Evolutionary conservation across 1,140 invertebrate genomes (phyloP).

Genomic region (Drosophila leontia): DNA sequence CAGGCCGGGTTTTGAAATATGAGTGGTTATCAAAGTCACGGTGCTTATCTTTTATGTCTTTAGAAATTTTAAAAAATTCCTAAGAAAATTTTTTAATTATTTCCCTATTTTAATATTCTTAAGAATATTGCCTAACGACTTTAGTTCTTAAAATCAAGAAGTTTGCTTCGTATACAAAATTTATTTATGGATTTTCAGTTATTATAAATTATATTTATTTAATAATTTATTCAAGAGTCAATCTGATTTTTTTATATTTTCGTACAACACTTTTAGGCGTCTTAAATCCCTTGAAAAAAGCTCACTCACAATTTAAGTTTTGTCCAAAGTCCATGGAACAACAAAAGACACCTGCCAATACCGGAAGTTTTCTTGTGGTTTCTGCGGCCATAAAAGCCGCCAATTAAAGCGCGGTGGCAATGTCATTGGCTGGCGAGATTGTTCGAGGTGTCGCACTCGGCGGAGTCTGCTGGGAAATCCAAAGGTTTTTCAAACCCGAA

Average conservation of each 20-base stretch:
- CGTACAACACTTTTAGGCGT: neutral
- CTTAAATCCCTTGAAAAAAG: slow-evolving; percentile 13
- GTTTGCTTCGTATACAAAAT: no score
- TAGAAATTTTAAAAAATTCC: no score
- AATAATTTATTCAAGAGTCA: neutral
- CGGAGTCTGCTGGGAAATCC: slow-evolving; percentile 51
- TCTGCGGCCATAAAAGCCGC: slow-evolving; percentile 22
- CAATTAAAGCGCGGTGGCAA: slow-evolving; percentile 67
- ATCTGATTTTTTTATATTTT: neutral
- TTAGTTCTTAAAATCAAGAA: no score
- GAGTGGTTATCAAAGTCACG: neutral
- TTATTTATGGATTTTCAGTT: no score
- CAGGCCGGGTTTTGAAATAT: neutral
- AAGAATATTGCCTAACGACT: no score
- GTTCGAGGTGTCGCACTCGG: slow-evolving; percentile 14
- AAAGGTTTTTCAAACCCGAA: slow-evolving; percentile 45
- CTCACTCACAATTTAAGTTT: slow-evolving; percentile 4
- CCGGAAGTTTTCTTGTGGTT: slow-evolving; percentile 72
- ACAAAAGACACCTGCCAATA: slow-evolving; percentile 22
- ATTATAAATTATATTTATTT: neutral
- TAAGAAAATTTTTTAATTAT: no score
- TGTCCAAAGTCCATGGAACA: slow-evolving; percentile 53
- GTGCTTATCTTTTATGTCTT: neutral
- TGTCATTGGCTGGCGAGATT: slow-evolving; percentile 51
- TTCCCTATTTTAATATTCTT: no score